Base-by-base conservation (phyloP, 1,140 invertebrate genomes). In the Orussus abietinus region DNA sequence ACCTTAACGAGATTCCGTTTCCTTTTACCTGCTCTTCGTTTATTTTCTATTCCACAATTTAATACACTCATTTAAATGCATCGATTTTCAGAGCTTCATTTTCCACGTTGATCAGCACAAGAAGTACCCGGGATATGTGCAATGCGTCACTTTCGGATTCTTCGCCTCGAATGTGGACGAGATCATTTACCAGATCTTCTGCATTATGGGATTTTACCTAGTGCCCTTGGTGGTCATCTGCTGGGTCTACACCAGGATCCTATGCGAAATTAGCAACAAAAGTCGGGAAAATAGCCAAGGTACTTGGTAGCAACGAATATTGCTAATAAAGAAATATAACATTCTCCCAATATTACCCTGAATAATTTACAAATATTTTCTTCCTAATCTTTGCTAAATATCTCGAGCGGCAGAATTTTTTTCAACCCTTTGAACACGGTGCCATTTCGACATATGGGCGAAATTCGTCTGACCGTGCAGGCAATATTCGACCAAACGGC, bases 91-190 rank as follows among this genome's bases (percentile, higher is more conserved):
- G 86, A 84, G 81, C 57, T 72, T 86, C 4, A 81, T 90, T 6
- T 90, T 88, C 61, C 82, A 84, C 51, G 80, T 88, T 4, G 73
- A 76, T 38, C 64, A 60, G 0, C 86, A 88, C 64, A 85, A 86
- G 0, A 51, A 75, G 0, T 75, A 80, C 51, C 74, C 74, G 0
- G 77, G 81, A 34, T 90, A 84, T 69, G 74, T 77, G 40, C 87
- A 90, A 62, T 90, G 87, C 59, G 86, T 90, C 0, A 85, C 84
- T 0, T 88, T 88, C 62, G 81, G 80, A 38, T 86, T 80, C 30
- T 88, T 90, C 67, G 67, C 72, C 0, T 77, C 75, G 0, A 53
- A 57, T 0, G 55, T 68, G 0, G 76, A 84, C 41, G 85, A 90
- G 62, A 76, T 80, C 2, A 75, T 78, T 13, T 90, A 90, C 75